Percentiles rank a stretch among this genome's conserved stretches.
Conservation (phyloP, 1,140 invertebrate genomes). For the Drosophila kohkoa region DNA sequence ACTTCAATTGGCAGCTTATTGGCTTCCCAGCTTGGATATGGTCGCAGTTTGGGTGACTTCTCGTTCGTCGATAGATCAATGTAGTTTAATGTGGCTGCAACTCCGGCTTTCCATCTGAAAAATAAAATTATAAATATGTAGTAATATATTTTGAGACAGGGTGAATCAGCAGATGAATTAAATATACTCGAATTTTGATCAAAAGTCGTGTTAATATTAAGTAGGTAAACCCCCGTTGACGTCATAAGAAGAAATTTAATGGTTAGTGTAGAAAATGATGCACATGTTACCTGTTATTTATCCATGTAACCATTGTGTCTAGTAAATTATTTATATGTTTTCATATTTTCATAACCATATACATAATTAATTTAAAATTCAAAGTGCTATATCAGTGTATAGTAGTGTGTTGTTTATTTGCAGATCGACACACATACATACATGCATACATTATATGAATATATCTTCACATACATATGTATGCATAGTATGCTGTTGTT, state of each 20-base stretch:
- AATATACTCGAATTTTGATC: background rate
- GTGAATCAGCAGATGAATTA: background rate
- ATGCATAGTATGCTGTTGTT: too few relatives aligned
- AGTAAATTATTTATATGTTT: conserved; percentile 35
- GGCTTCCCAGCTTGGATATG: conserved; percentile 89
- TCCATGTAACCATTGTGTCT: conserved; percentile 42
- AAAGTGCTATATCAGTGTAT: conserved; percentile 44
- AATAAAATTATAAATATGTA: background rate
- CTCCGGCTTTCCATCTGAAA: conserved; percentile 89
- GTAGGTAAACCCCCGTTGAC: conserved; percentile 5
- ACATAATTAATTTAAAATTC: conserved; percentile 58
- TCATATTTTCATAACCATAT: conserved; percentile 62
- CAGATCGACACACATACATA: conserved; percentile 16
- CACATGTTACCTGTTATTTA: conserved; percentile 16
- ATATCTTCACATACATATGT: background rate
- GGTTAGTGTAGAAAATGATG: background rate
- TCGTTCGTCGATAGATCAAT: conserved; percentile 86
- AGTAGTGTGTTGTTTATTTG: background rate
- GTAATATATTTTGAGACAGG: background rate
- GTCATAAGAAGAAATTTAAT: conserved; percentile 2
- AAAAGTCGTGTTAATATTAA: background rate
- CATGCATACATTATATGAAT: too few relatives aligned
- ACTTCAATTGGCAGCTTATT: conserved; percentile 87
- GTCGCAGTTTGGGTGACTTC: conserved; percentile 88
- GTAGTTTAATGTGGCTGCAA: conserved; percentile 90